Conservation (phyloP, 92 coral and sea anemone genomes). For the Scolanthus callimorphus region DNA sequence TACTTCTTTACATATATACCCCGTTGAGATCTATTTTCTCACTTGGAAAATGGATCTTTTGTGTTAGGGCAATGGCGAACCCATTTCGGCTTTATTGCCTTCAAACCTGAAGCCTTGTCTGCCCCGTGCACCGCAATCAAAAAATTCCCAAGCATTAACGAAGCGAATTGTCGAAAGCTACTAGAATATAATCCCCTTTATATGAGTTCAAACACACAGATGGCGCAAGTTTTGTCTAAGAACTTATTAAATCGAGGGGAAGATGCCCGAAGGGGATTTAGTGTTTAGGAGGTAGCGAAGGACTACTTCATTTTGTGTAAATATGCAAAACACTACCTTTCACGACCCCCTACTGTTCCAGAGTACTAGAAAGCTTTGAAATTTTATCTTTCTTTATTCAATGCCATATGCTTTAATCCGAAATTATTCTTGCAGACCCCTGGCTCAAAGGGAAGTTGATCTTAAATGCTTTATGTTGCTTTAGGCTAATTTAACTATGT, state of each 20-base stretch:
- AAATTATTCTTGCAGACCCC: not conserved
- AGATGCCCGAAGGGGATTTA: not conserved
- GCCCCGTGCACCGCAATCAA: not conserved
- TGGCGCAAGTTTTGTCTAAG: slow-evolving; percentile 3
- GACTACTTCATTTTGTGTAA: not conserved
- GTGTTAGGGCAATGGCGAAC: not conserved
- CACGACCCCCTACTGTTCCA: not conserved
- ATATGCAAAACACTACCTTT: not conserved
- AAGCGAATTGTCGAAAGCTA: not conserved
- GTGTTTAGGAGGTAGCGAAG: not conserved
- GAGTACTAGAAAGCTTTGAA: not conserved
- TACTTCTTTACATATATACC: too few relatives aligned
- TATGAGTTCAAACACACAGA: slow-evolving; percentile 1
- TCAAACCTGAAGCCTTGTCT: not conserved
- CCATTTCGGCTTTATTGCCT: not conserved
- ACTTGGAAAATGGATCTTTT: not conserved
- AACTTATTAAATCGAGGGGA: not conserved
- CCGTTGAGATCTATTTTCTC: too few relatives aligned
- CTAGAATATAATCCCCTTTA: not conserved
- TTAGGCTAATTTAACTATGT: too few relatives aligned
- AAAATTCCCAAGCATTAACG: not conserved
- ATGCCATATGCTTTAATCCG: not conserved
- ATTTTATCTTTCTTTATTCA: not conserved
- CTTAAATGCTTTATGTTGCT: too few relatives aligned
- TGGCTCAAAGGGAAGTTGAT: too few relatives aligned